Evolutionary conservation across 64 coral and sea anemone genomes (phyloP), one percentile per base, ranked within the genome.

Genomic region (Montipora cactus): DNA sequence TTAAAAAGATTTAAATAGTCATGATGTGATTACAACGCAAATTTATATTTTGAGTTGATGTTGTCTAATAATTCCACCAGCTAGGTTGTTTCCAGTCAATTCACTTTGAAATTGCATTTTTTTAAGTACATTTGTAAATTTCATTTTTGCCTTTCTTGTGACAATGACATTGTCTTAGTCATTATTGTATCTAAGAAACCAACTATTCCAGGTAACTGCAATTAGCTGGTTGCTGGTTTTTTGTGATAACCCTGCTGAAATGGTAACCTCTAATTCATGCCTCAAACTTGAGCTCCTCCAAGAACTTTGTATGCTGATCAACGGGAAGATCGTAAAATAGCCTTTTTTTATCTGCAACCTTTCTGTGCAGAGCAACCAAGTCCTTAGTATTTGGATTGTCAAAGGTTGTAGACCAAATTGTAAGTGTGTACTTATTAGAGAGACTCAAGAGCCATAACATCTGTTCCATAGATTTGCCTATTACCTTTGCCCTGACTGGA

Each of bases 241-340:
- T 11, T 57, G 53, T 16, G 61, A 64, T 12, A 64, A 37, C 37
- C 37, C 37, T 2, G 37, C 37, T 2, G 37, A 2, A 37, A 37
- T 37, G 37, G 37, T 37, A 37, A 37, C 37, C 9, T 64, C 11
- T 64, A 7, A 7, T 55, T 55, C 14, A 64, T 64, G 14, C 11
- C 61, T 64, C 8, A 15, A 64, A 12, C 14, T 64, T 64, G 14
- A 71, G 82, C 23, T 86, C 82, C 66, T 86, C 66, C 64, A 50
- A 21, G 49, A 96, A 96, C 7, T 94, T 81, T 7, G 49, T 37
- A 59, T 79, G 78, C 80, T 97, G 92, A 79, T 72, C 23, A 83
- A 48, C 14, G n/a, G 96, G 92, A 64, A 97, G 79, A 70, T 97
- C 96, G 59, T 97, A 97, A 82, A 92, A 97, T 8, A 97, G 89